phyloP scores from a whole-genome alignment of 2,888 invertebrate genomes.

The Leucoptera coffeella region DNA sequence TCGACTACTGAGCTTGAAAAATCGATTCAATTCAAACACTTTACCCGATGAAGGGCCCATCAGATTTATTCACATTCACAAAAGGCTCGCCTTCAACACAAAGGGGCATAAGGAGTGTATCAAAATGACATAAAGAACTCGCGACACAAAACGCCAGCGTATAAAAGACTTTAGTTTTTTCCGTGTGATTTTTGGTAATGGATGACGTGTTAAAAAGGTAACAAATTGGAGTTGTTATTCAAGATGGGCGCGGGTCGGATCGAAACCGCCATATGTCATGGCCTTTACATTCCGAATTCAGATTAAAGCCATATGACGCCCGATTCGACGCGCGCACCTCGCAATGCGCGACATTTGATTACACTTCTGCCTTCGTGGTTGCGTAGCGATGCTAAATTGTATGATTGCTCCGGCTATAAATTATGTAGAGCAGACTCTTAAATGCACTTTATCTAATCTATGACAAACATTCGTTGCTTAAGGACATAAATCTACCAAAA shows the following conservation, averaged over 20 bases:
- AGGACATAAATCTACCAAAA: not conserved
- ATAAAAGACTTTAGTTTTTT: constrained; percentile 42
- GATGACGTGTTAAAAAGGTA: constrained; percentile 51
- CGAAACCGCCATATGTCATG: constrained; percentile 24
- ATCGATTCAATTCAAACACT: constrained; percentile 39
- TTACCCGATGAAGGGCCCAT: constrained; percentile 24
- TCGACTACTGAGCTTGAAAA: constrained; percentile 48
- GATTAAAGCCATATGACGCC: constrained; percentile 13
- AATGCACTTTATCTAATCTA: no score
- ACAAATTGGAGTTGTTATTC: constrained; percentile 20
- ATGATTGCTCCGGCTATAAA: no score
- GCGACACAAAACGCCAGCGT: constrained; percentile 26
- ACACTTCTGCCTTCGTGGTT: no score
- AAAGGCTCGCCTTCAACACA: constrained; percentile 27
- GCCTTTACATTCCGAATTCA: constrained; percentile 15
- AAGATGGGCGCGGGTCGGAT: constrained; percentile 12
- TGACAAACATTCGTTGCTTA: no score
- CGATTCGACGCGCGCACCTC: constrained; percentile 17
- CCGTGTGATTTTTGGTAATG: constrained; percentile 27
- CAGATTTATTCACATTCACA: constrained; percentile 30
- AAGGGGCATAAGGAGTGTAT: constrained; percentile 40
- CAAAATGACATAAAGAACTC: constrained; percentile 47
- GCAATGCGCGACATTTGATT: constrained; percentile 11
- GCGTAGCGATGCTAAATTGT: no score
- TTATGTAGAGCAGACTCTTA: no score